Conservation (phyloP, 2,888 invertebrate genomes). For the Macropis europaea region DNA sequence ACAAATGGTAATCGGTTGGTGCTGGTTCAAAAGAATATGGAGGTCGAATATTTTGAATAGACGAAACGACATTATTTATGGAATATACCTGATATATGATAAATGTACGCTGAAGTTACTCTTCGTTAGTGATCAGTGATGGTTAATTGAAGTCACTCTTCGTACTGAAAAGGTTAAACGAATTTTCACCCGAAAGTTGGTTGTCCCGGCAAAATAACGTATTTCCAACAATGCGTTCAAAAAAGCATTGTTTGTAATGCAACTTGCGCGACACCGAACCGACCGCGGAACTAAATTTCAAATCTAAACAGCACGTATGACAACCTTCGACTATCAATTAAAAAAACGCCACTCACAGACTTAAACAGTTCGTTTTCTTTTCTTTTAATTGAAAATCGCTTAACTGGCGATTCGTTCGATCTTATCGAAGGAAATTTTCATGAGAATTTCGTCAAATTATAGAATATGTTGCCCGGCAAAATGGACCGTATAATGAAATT, state of each 20-base stretch:
- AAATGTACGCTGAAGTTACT: too few species aligned
- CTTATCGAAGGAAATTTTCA: slow-evolving; percentile 15
- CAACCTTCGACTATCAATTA: slow-evolving; percentile 38
- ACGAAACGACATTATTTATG: too few species aligned
- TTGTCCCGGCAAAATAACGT: background rate
- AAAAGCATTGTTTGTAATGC: slow-evolving; percentile 1
- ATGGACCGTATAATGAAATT: slow-evolving; percentile 27
- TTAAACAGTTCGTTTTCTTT: background rate
- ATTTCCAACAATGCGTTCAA: background rate
- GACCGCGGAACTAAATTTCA: background rate
- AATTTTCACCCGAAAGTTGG: background rate
- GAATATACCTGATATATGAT: too few species aligned
- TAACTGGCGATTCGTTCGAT: slow-evolving; percentile 27
- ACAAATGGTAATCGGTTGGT: too few species aligned
- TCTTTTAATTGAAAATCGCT: background rate
- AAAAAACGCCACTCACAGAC: background rate
- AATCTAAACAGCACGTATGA: slow-evolving; percentile 34
- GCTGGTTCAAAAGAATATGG: too few species aligned
- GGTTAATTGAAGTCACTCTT: too few species aligned
- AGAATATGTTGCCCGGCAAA: slow-evolving; percentile 12
- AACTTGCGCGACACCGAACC: background rate
- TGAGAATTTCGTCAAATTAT: slow-evolving; percentile 30
- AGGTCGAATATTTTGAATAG: too few species aligned
- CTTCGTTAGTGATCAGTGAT: too few species aligned
- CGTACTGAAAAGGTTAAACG: background rate